These are phyloP conservation scores for Acomys russatus DNA, from an alignment of 2,797 vertebrate genomes.

Conservation along the genomic window DNA sequence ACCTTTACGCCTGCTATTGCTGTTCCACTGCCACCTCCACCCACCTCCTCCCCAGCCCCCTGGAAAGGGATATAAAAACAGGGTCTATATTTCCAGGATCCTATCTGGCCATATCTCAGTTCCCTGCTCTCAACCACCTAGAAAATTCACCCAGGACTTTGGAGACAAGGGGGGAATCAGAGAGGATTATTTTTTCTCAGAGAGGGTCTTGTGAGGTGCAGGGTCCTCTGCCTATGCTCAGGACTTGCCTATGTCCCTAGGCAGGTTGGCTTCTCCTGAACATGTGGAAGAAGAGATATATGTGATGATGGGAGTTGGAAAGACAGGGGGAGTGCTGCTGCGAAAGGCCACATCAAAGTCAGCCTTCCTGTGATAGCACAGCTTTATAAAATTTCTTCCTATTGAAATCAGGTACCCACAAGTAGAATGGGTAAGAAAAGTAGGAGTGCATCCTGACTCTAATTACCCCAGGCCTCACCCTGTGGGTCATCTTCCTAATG, in stretches of 20 bases:
- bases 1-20: neutral
- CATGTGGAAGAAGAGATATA: neutral
- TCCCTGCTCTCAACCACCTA: neutral
- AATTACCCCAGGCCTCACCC: fast-evolving
- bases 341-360: neutral
- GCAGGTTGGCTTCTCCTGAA: neutral
- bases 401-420: neutral
- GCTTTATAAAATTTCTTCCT: neutral
- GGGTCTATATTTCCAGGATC: neutral
- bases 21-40: neutral
- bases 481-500: neutral
- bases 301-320: neutral
- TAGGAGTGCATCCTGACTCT: neutral
- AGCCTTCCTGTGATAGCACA: neutral
- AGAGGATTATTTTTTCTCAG: neutral
- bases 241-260: neutral
- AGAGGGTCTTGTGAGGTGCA: neutral
- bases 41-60: neutral
- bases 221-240: neutral
- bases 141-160: neutral
- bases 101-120: neutral
- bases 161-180: neutral
- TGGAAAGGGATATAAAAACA: neutral
- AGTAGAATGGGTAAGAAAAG: neutral
- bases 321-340: too few relatives aligned